Evolutionary conservation across 2,888 invertebrate genomes (phyloP), one percentile per base, ranked within the genome.

Genomic region (Rhingia rostrata): DNA sequence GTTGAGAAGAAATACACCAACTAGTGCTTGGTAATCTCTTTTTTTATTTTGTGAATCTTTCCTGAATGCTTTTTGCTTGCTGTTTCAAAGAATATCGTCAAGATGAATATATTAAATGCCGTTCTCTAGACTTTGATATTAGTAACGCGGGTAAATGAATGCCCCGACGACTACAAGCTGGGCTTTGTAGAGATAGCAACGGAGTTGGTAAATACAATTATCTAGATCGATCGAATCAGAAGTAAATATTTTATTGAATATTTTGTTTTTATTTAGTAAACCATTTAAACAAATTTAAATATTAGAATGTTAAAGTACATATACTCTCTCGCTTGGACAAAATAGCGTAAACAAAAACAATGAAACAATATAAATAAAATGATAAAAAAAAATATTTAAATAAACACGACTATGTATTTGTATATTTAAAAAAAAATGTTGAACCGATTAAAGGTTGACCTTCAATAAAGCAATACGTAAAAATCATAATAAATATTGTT

Each of bases 381-480:
- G 37, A 37, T 37, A 54, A 54, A 54, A 39, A 22, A 37, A 22
- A 39, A 22, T 37, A 35, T 54, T 1, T 10, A 37, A 22, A 22
- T 30, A 39, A 33, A 53, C 12, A 35, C 33, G 33, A 53, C 6
- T 56, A 14, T 56, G 37, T 56, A 39, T 14, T 45, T 12, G 14
- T 49, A 47, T 51, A 41, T n/a, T n/a, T 12, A 12, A 43, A 43
- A 6, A 43, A 5, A 43, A 43, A 2, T 3, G 41, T 33, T n/a
- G 47, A 6, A 39, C 47, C 49, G 39, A 37, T 60, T 7, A 67
- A 67, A 32, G 56, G 32, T 49, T 39, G 43, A 39, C 72, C 60
- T 72, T 61, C 41, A 72, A 72, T 45, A 51, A 72, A 72, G 72
- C 72, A 72, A 72, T 72, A 72, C 51, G 51, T 72, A 61, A 49